Percentiles rank a stretch among this genome's conserved stretches.
phyloP scores from a whole-genome alignment of 2,888 invertebrate species.

The Prenolepis imparis region DNA sequence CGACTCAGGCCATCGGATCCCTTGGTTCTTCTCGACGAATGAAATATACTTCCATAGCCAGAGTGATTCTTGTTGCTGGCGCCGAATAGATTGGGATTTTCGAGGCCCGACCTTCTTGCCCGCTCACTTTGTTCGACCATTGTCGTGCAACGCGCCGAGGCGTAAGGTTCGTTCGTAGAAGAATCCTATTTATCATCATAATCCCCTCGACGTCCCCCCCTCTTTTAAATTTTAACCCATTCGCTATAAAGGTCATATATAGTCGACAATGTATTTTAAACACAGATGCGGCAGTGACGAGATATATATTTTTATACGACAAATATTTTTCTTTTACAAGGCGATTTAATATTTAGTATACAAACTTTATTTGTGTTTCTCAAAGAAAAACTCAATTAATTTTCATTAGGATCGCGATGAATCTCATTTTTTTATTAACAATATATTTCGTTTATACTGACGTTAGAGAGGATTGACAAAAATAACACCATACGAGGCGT shows the following conservation, averaged over 20 bases:
- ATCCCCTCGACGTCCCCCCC: background rate
- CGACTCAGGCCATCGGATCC: constrained; percentile 54
- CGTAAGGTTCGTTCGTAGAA: constrained; percentile 40
- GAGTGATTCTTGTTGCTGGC: constrained; percentile 67
- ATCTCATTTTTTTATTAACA: background rate
- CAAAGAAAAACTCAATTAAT: background rate
- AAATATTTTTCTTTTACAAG: background rate
- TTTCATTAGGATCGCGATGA: background rate
- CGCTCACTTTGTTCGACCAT: constrained; percentile 30
- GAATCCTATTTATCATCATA: constrained; percentile 36
- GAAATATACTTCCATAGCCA: constrained; percentile 77
- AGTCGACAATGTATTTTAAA: background rate
- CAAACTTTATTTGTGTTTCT: background rate
- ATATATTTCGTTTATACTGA: background rate
- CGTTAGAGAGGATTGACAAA: constrained; percentile 6
- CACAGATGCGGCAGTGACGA: background rate
- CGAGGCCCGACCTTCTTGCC: constrained; percentile 60
- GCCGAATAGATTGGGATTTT: constrained; percentile 79
- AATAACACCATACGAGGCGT: constrained; percentile 12
- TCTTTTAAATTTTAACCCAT: background rate
- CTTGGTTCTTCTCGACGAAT: constrained; percentile 68
- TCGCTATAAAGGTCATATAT: background rate
- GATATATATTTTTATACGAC: background rate
- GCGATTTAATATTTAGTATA: background rate
- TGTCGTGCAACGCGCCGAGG: constrained; percentile 50